phyloP scores from a whole-genome alignment of 1,140 invertebrate genomes.

The Drosophila littoralis region DNA sequence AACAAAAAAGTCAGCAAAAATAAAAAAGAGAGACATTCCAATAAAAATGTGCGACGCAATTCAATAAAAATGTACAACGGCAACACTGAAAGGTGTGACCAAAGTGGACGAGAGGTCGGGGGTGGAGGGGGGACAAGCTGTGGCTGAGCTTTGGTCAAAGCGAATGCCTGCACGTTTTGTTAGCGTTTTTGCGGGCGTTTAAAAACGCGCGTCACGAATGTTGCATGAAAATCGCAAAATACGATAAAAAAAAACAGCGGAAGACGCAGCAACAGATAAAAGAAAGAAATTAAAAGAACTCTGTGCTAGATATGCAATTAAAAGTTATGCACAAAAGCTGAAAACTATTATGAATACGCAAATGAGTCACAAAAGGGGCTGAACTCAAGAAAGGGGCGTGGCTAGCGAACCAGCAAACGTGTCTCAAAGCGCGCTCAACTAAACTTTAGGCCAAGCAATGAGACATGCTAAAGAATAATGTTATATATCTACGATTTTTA shows the following conservation, averaged over 20 bases:
- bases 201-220: slow-evolving; percentile 42
- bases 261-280: neutral
- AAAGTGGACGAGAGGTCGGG: neutral
- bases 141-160: slow-evolving; percentile 26
- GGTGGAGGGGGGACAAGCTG: neutral
- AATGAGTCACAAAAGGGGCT: slow-evolving; percentile 22
- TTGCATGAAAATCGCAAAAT: slow-evolving; percentile 15
- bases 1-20: slow-evolving; percentile 8
- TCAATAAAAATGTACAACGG: slow-evolving; percentile 44
- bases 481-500: slow-evolving; percentile 22
- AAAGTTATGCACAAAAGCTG: slow-evolving; percentile 30
- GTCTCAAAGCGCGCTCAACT: neutral
- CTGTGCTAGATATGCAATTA: slow-evolving; percentile 43
- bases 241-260: slow-evolving; percentile 5
- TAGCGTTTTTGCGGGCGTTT: slow-evolving; percentile 42
- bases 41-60: slow-evolving; percentile 30
- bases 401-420: slow-evolving; percentile 14
- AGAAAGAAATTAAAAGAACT: slow-evolving; percentile 9
- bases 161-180: slow-evolving; percentile 65
- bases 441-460: neutral
- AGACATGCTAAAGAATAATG: slow-evolving; percentile 7
- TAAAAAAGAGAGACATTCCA: slow-evolving; percentile 9
- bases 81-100: slow-evolving; percentile 36
- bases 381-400: neutral
- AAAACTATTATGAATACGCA: slow-evolving; percentile 8